Percentiles rank a stretch among this genome's conserved stretches.
Evolutionary conservation across 2,113 vertebrate genomes (phyloP).

Genomic region (Cyanoliseus patagonus): DNA sequence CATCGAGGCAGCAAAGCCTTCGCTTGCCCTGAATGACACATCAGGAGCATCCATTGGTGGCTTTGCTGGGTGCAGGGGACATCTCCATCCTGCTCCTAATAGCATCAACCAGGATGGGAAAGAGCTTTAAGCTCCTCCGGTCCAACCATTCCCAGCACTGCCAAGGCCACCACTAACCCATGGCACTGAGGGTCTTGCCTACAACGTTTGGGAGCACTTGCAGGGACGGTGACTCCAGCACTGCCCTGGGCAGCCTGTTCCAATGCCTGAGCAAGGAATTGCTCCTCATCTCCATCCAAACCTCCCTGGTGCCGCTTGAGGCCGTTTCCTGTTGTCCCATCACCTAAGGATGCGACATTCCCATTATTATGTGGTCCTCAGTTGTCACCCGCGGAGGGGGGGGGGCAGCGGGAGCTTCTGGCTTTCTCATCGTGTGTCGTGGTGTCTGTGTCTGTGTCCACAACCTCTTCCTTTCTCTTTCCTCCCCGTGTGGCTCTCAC

Average conservation of each 20-base stretch:
- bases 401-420: neutral
- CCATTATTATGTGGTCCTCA: accelerated
- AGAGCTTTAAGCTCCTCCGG: neutral
- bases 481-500: conserved; percentile 77
- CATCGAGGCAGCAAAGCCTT: neutral
- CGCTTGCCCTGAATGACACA: accelerated
- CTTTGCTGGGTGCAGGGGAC: neutral
- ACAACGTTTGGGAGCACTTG: neutral
- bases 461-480: conserved; percentile 78
- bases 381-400: neutral
- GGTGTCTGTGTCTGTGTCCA: conserved; percentile 73
- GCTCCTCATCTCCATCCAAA: neutral
- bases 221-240: neutral
- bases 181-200: neutral
- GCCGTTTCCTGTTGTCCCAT: neutral
- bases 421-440: conserved; percentile 63
- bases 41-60: neutral
- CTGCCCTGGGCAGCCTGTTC: neutral
- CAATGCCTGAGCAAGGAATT: neutral
- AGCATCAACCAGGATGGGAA: neutral
- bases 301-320: neutral
- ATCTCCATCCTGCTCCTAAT: neutral
- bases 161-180: no score
- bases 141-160: neutral
- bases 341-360: accelerated